phyloP scores from a whole-genome alignment of 92 coral and sea anemone genomes.

The Phenganax stokvisi region DNA sequence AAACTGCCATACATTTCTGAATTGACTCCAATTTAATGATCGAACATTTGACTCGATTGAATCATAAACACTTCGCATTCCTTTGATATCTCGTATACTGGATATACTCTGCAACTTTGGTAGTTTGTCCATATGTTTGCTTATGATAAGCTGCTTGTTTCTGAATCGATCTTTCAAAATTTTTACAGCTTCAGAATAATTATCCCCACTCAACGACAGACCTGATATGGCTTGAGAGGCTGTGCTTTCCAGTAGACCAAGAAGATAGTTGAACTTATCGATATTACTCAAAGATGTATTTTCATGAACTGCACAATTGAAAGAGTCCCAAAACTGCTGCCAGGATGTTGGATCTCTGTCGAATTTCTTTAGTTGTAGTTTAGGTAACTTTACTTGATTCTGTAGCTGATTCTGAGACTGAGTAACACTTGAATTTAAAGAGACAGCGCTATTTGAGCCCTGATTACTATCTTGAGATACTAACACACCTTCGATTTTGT shows the following conservation, averaged over 20 bases:
- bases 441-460: too few species aligned
- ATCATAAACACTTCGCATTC: constrained; percentile 39
- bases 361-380: constrained; percentile 39
- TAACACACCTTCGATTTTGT: too few species aligned
- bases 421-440: too few species aligned
- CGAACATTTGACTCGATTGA: constrained; percentile 44
- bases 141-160: constrained; percentile 40
- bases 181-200: constrained; percentile 29
- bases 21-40: constrained; percentile 32
- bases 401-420: too few species aligned
- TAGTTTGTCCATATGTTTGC: constrained; percentile 43
- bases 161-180: constrained; percentile 34
- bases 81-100: constrained; percentile 32
- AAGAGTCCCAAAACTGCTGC: constrained; percentile 50
- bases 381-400: constrained; percentile 40
- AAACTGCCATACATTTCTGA: constrained; percentile 52
- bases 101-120: constrained; percentile 34
- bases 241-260: constrained; percentile 36
- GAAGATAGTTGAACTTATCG: constrained; percentile 34
- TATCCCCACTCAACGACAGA: constrained; percentile 34
- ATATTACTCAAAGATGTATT: constrained; percentile 23
- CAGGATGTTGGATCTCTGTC: constrained; percentile 42
- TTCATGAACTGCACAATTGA: constrained; percentile 34
- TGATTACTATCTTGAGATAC: too few species aligned
- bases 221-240: constrained; percentile 42